Base-by-base conservation (phyloP, 2,888 invertebrate species). In the Sisyra nigra region DNA sequence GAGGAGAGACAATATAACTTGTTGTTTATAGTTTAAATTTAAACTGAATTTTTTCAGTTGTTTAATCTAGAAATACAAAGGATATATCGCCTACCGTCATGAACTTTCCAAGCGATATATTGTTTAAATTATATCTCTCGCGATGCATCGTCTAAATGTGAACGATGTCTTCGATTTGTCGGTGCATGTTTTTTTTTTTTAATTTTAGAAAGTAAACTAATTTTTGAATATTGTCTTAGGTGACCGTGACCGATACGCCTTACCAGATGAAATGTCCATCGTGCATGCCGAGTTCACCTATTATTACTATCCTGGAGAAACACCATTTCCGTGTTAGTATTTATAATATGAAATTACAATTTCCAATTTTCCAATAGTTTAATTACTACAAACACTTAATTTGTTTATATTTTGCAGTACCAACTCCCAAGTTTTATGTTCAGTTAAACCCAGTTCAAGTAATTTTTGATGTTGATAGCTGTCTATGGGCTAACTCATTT, bases 251-350 rank as follows among this genome's bases (percentile, higher is more conserved):
- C 76, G 80, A 48, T 82, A 87, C 51, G 80, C 80, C 19, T 68
- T 94, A 49, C 96, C 96, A 1, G 81, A 83, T 8, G 92, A 93
- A 57, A 82, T 89, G 52, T 85, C 89, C 13, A 76, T 93, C 19
- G 58, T 97, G n/a, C 96, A 97, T 62, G 83, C 93, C 0, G 97
- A 98, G 59, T 84, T 93, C 50, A 92, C 92, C 1, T 88, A 89
- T 59, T 97, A 91, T 63, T 97, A 96, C 59, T 94, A 94, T 58
- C 93, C 94, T 0, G 88, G 86, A 36, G 88, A 89, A 55, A 75
- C 81, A 45, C 80, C 81, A 53, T 89, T 88, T 66, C 89, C 91
- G 55, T 68, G 89, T 89, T 69, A 72, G 75, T 66, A 42, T 17
- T 39, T 41, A 33, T n/a, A 10, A 24, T 41, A 18, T 34, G 42